These are phyloP conservation scores for Andrena chrysosceles DNA, from an alignment of 2,888 invertebrate species.

Conservation along the genomic window DNA sequence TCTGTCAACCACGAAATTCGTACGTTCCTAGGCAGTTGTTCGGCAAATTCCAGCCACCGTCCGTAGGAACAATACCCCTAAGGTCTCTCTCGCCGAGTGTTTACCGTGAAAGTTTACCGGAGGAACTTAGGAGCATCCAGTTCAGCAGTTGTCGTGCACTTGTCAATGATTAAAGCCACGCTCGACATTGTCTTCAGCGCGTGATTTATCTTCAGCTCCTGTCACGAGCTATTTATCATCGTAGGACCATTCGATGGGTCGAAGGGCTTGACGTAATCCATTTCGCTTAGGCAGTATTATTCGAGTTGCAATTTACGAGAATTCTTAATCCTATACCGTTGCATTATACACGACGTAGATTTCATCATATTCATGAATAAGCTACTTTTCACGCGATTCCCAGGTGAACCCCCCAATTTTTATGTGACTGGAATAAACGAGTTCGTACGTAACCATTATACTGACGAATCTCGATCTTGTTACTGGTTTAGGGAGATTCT, in stretches of 20 bases:
- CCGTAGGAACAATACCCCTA: constrained; percentile 57
- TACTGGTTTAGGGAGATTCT: neutral
- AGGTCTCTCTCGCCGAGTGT: constrained; percentile 47
- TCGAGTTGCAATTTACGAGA: no score
- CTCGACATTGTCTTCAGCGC: constrained; percentile 26
- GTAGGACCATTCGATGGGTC: neutral
- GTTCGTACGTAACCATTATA: neutral
- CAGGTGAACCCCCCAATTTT: neutral
- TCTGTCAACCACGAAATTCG: constrained; percentile 65
- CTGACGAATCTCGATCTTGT: neutral
- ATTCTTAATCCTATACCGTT: no score
- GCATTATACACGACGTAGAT: no score
- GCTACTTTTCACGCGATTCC: neutral
- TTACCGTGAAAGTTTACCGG: constrained; percentile 66
- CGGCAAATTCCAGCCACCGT: constrained; percentile 57
- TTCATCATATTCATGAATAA: no score
- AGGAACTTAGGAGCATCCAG: constrained; percentile 36
- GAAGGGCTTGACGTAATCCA: no score
- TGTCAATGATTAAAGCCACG: constrained; percentile 65
- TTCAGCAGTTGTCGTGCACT: constrained; percentile 52
- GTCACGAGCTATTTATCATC: constrained; percentile 10
- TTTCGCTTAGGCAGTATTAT: no score
- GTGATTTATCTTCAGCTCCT: constrained; percentile 36
- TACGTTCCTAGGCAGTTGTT: constrained; percentile 51
- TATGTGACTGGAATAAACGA: no score